Evolutionary conservation across 2,888 invertebrate genomes (phyloP), one percentile per base, ranked within the genome.

Genomic region (Zaprionus lineosus): DNA sequence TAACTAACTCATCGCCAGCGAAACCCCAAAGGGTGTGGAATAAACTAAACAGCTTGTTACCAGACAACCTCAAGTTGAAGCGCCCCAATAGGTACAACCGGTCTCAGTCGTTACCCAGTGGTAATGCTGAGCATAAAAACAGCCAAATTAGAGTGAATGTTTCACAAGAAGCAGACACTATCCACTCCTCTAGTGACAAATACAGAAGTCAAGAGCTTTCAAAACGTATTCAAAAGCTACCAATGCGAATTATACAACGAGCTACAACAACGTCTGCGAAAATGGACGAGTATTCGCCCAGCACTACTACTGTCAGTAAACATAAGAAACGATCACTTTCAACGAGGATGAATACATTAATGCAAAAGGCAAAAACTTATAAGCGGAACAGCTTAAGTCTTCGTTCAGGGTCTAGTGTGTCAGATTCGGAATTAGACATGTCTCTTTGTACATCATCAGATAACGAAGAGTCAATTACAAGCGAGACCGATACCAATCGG

Each of bases 71-170:
- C 44, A 89, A 88, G 43, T 58, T 86, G 3, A 87, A 87, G 29
- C 63, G 83, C 0, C 56, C 72, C 7, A 46, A 57, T 0, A 68
- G 74, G 12, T 81, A 82, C 14, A 93, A 94, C 88, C 92, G 96
- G 76, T 96, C 96, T 3, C 94, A 95, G 86, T 96, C 96, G 0
- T 90, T 97, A 46, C 96, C 96, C 0, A 93, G 93, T 11, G 94
- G 93, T 6, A 74, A 82, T n/a, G n/a, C n/a, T n/a, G n/a, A n/a
- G n/a, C n/a, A n/a, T n/a, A n/a, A n/a, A n/a, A n/a, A n/a, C n/a
- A n/a, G n/a, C n/a, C n/a, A n/a, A n/a, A n/a, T n/a, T n/a, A n/a
- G n/a, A n/a, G n/a, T n/a, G n/a, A n/a, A n/a, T n/a, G n/a, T n/a
- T n/a, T n/a, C n/a, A n/a, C n/a, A n/a, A n/a, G n/a, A n/a, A n/a